These are phyloP conservation scores for Mayetiola destructor DNA, from an alignment of 2,888 invertebrate species.

Conservation along the genomic window DNA sequence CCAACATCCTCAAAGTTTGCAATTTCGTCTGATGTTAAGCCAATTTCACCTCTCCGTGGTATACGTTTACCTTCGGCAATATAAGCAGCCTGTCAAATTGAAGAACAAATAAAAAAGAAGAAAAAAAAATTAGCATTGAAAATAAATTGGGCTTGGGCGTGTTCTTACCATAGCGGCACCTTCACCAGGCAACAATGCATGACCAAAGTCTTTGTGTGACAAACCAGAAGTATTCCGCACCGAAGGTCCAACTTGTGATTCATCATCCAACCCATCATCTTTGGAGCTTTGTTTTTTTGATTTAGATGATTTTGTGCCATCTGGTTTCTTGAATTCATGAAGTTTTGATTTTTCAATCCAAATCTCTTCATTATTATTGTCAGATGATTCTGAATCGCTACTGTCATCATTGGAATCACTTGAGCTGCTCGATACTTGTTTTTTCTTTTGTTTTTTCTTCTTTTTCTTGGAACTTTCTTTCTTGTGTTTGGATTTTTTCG, in stretches of 20 bases:
- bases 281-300: neutral
- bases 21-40: constrained; percentile 90
- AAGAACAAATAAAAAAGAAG: neutral
- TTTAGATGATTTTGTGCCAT: neutral
- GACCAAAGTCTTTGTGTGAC: constrained; percentile 70
- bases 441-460: constrained; percentile 40
- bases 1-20: constrained; percentile 82
- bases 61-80: constrained; percentile 98
- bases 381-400: constrained; percentile 29
- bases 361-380: constrained; percentile 37
- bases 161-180: constrained; percentile 83
- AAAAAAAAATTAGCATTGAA: too few species aligned
- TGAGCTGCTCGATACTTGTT: constrained; percentile 29
- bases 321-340: constrained; percentile 18
- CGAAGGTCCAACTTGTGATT: constrained; percentile 51
- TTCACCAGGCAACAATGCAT: constrained; percentile 91
- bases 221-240: constrained; percentile 53
- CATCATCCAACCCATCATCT: constrained; percentile 28
- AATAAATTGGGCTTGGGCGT: too few species aligned
- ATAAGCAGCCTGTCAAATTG: constrained; percentile 55
- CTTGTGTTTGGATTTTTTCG: constrained; percentile 35
- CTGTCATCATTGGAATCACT: constrained; percentile 29
- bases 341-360: constrained; percentile 53
- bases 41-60: constrained; percentile 95
- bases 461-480: constrained; percentile 35